Base-by-base conservation (phyloP, 2,888 invertebrate genomes). In the Stenichneumon culpator region DNA sequence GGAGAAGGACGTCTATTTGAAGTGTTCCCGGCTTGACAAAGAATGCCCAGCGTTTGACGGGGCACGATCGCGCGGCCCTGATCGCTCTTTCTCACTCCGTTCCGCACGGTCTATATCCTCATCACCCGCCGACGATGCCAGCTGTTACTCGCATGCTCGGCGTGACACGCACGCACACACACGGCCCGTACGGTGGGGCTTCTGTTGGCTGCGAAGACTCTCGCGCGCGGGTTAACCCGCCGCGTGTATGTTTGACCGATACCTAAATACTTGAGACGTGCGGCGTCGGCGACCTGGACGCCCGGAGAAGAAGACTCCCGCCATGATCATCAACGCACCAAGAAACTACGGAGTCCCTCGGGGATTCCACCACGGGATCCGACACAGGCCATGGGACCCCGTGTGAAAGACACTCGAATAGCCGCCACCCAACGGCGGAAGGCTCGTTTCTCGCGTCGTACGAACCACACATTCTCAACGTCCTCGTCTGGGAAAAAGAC, bases 31-130 rank as follows among this genome's bases (percentile, higher is more conserved):
- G 87, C 73, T 85, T 79, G 87, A 88, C 89, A 90, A 93, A 92
- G 92, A 91, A 91, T 90, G 90, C 88, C 84, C 84, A 86, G 88
- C 90, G 90, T 90, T 91, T 90, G 92, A 92, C 91, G 90, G 89
- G 90, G 79, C 89, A 89, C 89, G 90, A 89, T 89, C 87, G 84
- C 86, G 88, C 50, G 73, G n/a, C 32, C 54, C 70, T 50, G 22
- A 52, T 79, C 73, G 78, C 32, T 69, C 67, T 79, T 72, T 63
- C 77, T 69, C 75, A 47, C 80, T 60, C 68, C 68, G 32, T 78
- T 36, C 36, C 50, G 54, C 73, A 68, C 32, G 69, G 16, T 47
- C 82, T 74, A 77, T 65, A 60, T 44, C 50, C 57, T 70, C 75
- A 44, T 60, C 67, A 67, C 79, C 69, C 70, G 68, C 47, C 79